phyloP scores from a whole-genome alignment of 2,888 invertebrate genomes.

The Coelopa pilipes region DNA sequence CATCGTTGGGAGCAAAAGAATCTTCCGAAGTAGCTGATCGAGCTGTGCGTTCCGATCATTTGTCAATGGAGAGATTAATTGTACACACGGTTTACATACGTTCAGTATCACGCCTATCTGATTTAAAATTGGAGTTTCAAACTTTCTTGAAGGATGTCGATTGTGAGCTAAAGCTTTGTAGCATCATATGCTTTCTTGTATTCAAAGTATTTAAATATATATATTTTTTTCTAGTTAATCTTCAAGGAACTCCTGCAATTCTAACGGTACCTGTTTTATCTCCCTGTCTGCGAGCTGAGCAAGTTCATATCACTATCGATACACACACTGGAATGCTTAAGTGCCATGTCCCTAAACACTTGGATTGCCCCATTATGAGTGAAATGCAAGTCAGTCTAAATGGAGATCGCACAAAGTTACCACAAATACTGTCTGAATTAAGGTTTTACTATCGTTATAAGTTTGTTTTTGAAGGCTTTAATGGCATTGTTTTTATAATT shows the following conservation, averaged over 20 bases:
- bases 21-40: conserved; percentile 76
- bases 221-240: conserved; percentile 72
- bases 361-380: conserved; percentile 78
- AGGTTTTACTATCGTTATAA: conserved; percentile 46
- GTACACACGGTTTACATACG: conserved; percentile 96
- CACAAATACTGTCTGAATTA: conserved; percentile 76
- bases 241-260: conserved; percentile 93
- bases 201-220: conserved; percentile 18
- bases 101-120: conserved; percentile 83
- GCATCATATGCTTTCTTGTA: conserved; percentile 31
- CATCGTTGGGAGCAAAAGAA: conserved; percentile 67
- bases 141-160: conserved; percentile 74
- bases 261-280: conserved; percentile 89
- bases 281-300: conserved; percentile 91
- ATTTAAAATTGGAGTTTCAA: conserved; percentile 76
- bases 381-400: conserved; percentile 86
- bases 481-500: not conserved
- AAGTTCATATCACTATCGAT: conserved; percentile 91
- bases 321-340: conserved; percentile 93
- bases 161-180: conserved; percentile 68
- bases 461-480: not conserved
- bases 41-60: conserved; percentile 86
- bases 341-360: conserved; percentile 92
- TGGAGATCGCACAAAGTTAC: conserved; percentile 76
- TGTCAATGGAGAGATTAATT: conserved; percentile 94